These are phyloP conservation scores for Dicentrarchus labrax DNA, from an alignment of 2,113 vertebrate genomes.

Conservation along the genomic window DNA sequence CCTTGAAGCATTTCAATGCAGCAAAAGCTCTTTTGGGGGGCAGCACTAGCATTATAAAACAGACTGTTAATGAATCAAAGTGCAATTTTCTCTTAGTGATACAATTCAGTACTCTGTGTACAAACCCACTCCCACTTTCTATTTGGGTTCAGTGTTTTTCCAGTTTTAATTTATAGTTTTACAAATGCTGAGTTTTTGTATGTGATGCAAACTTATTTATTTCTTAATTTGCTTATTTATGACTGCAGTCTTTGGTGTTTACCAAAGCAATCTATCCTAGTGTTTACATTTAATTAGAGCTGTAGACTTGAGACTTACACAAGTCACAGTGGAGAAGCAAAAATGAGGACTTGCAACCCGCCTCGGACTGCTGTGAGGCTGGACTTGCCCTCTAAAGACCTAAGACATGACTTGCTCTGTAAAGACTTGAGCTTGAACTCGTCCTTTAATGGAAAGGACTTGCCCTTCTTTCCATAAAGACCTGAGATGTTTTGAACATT, in stretches of 20 bases:
- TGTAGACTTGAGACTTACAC: background rate
- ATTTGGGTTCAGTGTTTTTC: background rate
- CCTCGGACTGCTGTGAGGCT: too few relatives aligned
- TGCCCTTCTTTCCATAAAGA: too few relatives aligned
- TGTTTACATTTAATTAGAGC: background rate
- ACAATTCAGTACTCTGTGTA: background rate
- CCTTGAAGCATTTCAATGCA: conserved; percentile 21
- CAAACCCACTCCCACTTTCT: background rate
- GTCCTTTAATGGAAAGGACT: too few relatives aligned
- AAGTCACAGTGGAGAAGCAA: background rate
- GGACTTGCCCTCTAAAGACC: background rate
- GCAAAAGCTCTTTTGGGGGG: background rate
- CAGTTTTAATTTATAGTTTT: background rate
- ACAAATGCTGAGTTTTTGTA: background rate
- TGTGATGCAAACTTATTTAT: background rate
- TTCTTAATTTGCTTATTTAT: background rate
- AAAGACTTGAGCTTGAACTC: background rate
- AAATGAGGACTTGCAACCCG: too few relatives aligned
- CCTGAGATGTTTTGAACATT: background rate
- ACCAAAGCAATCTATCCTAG: background rate
- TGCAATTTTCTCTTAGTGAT: background rate
- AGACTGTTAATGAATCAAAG: conserved; percentile 2
- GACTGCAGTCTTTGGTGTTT: background rate
- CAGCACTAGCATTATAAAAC: background rate
- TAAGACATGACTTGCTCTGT: background rate